Evolutionary conservation across 2,888 invertebrate genomes (phyloP).

Genomic region (Drosophila meridiana): DNA sequence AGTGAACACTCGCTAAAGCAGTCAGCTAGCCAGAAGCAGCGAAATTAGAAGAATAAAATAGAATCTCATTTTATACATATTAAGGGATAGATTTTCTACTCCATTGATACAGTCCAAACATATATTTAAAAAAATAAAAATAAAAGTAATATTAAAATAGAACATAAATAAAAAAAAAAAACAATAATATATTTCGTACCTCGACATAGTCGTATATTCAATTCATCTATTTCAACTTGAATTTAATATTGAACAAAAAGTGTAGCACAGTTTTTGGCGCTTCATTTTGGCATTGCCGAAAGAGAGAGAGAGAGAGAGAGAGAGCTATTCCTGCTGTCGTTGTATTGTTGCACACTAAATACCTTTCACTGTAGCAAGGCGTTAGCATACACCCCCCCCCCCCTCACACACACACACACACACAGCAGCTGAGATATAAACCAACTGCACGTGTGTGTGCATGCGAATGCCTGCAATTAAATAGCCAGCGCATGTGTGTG

Average conservation of each 20-base stretch:
- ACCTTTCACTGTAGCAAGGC: constrained; percentile 9
- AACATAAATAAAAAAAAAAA: no score
- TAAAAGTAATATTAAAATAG: no score
- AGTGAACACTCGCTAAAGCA: not conserved
- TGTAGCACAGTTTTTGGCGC: constrained; percentile 8
- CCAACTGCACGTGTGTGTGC: not conserved
- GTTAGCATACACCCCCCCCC: constrained; percentile 1
- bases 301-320: no score
- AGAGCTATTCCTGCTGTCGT: not conserved
- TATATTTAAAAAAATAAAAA: no score
- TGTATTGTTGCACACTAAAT: not conserved
- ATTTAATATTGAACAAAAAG: not conserved
- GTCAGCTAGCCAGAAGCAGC: not conserved
- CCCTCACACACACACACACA: not conserved
- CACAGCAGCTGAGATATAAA: not conserved
- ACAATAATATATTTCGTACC: not conserved
- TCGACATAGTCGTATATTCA: not conserved
- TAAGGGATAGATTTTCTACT: not conserved
- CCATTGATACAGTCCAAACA: not conserved
- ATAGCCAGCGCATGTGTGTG: not conserved
- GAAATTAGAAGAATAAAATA: not conserved
- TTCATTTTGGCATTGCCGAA: not conserved
- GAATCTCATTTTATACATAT: not conserved
- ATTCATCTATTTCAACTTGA: not conserved
- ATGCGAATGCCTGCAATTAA: constrained; percentile 22